Evolutionary conservation across 92 coral and sea anemone genomes (phyloP), one percentile per base, ranked within the genome.

Genomic region (Paramuricea clavata): DNA sequence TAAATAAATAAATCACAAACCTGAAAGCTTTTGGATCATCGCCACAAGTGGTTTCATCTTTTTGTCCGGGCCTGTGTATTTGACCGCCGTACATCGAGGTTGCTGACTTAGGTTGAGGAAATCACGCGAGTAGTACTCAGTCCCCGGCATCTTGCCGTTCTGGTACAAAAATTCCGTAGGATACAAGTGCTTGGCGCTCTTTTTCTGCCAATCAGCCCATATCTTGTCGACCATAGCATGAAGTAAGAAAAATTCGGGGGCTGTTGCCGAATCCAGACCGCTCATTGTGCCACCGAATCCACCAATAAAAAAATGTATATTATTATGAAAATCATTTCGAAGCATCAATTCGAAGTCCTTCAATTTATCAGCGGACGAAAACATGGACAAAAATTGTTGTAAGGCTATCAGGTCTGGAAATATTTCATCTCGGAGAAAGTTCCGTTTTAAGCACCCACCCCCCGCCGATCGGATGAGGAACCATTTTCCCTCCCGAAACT

Each of bases 151-250:
- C 52, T 33, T 33, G 32, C 28, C n/a, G 17, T 5, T 57, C 39
- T 79, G 84, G 27, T 36, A 59, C 19, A 61, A 13, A 27, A 59
- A 79, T 17, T 33, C 52, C 8, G n/a, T 59, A 6, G 72, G 88
- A 25, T 59, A 68, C 64, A 50, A 61, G 62, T 91, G 90, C 6
- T 19, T 74, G 23, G n/a, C 8, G 64, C 93, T 89, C 54, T 72
- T 87, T 30, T 83, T 89, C 81, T 93, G 97, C 97, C 97, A 93
- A 61, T 93, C 97, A 15, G 77, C 88, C 97, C 97, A 93, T 11
- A 93, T 86, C 76, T 93, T 93, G 86, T 93, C 97, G 19, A 93
- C 50, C 47, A 93, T 76, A 16, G 88, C 91, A 70, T 93, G 94
- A 52, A 86, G 97, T 22, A 89, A 73, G 59, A 93, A 93, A 28